Base-by-base conservation (phyloP, 2,113 vertebrate genomes). In the Pristiophorus japonicus region DNA sequence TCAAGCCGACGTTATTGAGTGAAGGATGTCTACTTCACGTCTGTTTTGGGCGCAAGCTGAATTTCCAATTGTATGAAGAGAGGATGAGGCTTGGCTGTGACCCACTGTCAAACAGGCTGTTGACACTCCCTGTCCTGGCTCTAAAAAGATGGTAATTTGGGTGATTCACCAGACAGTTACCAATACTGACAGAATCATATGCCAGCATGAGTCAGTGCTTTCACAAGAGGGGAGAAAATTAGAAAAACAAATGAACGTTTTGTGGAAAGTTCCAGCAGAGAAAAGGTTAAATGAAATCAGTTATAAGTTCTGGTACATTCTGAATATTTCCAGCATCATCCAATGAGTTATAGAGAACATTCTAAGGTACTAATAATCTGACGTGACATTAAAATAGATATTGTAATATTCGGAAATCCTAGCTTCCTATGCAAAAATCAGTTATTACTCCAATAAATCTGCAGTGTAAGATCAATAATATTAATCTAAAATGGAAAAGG, bases 401-500 rank as follows among this genome's bases (percentile, higher is more conserved):
- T 51, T 45, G 22, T 87, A 87, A 87, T 87, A 51, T 87, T 87
- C 84, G 51, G 24, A 30, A 87, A 8, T 51, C 84, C 84, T 27
- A 51, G 84, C 47, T 87, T 45, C 10, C 84, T 51, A 30, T 30
- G 84, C 47, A 27, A 87, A 87, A 87, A 87, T 24, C 10, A 87
- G 84, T 27, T 51, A 87, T 87, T 87, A 51, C 84, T 87, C 84
- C n/a, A 92, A 62, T 92, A 92, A 92, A 92, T 92, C 90, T 92
- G 45, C 55, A 92, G n/a, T 38, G 59, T 63, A 51, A 38, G 34
- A 92, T 92, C 90, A 92, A 92, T 92, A 92, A 87, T 63, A 92
- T 65, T 65, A 92, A 92, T 92, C 90, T 65, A 92, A 92, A 65
- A 63, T n/a, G 14, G 90, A 63, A 65, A 92, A 92, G 20, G 24